Evolutionary conservation across 2,113 vertebrate species (phyloP).

Genomic region (Kryptolebias marmoratus): DNA sequence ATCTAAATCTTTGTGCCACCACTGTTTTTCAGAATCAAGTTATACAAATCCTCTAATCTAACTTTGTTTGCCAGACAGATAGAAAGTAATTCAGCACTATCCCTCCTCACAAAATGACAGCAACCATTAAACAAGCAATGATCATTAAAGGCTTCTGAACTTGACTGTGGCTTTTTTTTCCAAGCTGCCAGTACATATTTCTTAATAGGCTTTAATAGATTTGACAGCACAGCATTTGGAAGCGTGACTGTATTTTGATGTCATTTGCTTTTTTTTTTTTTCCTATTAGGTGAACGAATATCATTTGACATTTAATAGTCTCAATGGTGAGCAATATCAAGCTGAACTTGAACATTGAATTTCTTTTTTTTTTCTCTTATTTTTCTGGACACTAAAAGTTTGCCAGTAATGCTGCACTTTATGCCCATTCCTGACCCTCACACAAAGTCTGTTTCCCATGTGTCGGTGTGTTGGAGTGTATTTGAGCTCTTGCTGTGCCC

Average conservation of each 20-base stretch:
- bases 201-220: conserved; percentile 21
- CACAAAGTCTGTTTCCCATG: conserved; percentile 44
- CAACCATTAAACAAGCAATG: background rate
- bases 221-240: background rate
- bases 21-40: background rate
- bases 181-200: conserved; percentile 15
- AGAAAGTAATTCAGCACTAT: background rate
- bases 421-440: conserved; percentile 32
- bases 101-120: background rate
- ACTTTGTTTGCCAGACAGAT: background rate
- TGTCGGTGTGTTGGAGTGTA: conserved; percentile 18
- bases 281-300: background rate
- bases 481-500: conserved; percentile 35
- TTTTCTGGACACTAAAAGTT: conserved; percentile 12
- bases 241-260: background rate
- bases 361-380: background rate
- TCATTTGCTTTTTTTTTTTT: background rate
- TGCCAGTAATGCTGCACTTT: conserved; percentile 20
- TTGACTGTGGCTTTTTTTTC: conserved; percentile 4
- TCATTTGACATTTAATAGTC: conserved; percentile 15
- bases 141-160: conserved; percentile 1
- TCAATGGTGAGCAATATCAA: background rate
- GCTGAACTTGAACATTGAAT: conserved; percentile 6
- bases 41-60: conserved; percentile 11
- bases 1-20: background rate